These are phyloP conservation scores for Flabesymbios commensalis DNA, from an alignment of 2,888 invertebrate species.

Conservation along the genomic window DNA sequence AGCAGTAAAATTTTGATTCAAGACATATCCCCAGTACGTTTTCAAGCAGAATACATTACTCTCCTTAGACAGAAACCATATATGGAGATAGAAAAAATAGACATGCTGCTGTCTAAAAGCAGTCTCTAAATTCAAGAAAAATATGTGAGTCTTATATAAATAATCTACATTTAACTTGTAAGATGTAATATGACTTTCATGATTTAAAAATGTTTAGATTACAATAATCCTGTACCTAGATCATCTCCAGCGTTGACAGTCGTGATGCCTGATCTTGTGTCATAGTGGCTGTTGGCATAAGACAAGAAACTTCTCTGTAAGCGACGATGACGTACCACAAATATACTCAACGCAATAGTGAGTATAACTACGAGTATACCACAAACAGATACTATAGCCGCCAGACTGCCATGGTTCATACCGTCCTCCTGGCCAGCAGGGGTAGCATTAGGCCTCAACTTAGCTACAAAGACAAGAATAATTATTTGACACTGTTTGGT, in stretches of 20 bases:
- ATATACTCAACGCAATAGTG: conserved; percentile 69
- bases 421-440: not conserved
- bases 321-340: conserved; percentile 73
- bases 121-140: too few species aligned
- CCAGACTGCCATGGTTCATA: not conserved
- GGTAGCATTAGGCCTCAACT: not conserved
- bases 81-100: not conserved
- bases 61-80: too few species aligned
- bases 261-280: conserved; percentile 83
- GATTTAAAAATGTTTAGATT: not conserved
- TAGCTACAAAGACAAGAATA: not conserved
- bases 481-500: too few species aligned
- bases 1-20: not conserved
- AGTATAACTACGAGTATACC: conserved; percentile 67
- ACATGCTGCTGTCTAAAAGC: not conserved
- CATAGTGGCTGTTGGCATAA: conserved; percentile 83
- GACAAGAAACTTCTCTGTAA: conserved; percentile 78
- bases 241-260: conserved; percentile 76
- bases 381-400: not conserved
- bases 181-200: not conserved
- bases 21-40: too few species aligned
- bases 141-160: too few species aligned
- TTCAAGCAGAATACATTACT: too few species aligned
- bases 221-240: conserved; percentile 64
- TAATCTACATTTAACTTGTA: too few species aligned